These are phyloP conservation scores for Bombycilla garrulus DNA, from an alignment of 2,113 vertebrate species.

Conservation along the genomic window DNA sequence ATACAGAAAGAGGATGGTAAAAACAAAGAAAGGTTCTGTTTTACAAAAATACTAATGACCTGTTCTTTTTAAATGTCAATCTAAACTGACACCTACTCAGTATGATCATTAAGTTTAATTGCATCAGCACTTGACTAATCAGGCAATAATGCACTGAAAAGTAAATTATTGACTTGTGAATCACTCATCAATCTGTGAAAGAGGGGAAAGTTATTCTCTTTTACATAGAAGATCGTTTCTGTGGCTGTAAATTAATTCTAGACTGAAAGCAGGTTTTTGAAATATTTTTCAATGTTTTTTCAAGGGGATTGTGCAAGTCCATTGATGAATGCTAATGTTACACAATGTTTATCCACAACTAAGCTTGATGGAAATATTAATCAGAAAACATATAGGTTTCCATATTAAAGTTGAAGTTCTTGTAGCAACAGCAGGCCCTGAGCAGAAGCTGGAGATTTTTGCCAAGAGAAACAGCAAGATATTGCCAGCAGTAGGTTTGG, in stretches of 20 bases:
- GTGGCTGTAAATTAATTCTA: not conserved
- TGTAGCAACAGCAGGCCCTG: not conserved
- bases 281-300: not conserved
- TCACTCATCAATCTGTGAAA: not conserved
- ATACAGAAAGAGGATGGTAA: not conserved
- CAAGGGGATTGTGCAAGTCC: not conserved
- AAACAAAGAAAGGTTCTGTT: not conserved
- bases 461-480: slow-evolving; percentile 7
- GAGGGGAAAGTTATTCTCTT: not conserved
- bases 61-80: not conserved
- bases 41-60: not conserved
- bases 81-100: not conserved
- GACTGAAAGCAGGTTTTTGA: not conserved
- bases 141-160: not conserved
- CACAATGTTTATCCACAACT: not conserved
- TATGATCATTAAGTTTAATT: not conserved
- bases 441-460: not conserved
- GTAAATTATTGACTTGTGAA: not conserved
- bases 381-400: slow-evolving; percentile 10
- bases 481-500: not conserved
- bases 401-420: not conserved
- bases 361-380: slow-evolving; percentile 7
- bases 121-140: not conserved
- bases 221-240: not conserved
- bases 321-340: not conserved